A percentile compares a stretch with the other conserved stretches of the same genome.
These are phyloP conservation scores for Phrixothrix hirtus DNA, from an alignment of 2,888 invertebrate genomes.

Conservation along the genomic window DNA sequence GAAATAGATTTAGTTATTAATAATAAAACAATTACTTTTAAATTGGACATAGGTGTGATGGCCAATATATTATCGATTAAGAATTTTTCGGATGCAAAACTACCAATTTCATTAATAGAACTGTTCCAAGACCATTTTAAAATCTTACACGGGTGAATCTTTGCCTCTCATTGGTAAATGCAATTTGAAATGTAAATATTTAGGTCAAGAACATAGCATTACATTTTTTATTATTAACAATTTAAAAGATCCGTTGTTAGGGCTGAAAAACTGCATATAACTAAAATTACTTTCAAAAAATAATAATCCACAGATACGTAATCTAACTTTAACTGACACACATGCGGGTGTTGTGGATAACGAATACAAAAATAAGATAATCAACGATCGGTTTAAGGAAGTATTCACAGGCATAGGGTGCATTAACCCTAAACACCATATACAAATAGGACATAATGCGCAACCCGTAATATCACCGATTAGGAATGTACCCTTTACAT, in stretches of 20 bases:
- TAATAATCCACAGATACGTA: too few relatives aligned
- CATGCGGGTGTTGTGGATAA: background rate
- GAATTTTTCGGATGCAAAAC: too few relatives aligned
- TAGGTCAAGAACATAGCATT: too few relatives aligned
- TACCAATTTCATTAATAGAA: background rate
- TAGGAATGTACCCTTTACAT: conserved; percentile 28
- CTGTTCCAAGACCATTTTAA: background rate
- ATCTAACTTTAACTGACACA: too few relatives aligned
- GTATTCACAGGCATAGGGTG: conserved; percentile 25
- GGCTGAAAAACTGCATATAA: background rate
- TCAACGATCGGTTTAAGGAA: conserved; percentile 3
- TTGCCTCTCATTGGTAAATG: background rate
- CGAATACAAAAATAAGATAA: background rate
- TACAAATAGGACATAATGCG: conserved; percentile 18
- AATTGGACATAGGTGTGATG: too few relatives aligned
- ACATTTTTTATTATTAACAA: too few relatives aligned
- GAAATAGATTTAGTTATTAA: too few relatives aligned
- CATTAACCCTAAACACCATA: too few relatives aligned
- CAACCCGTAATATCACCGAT: conserved; percentile 12
- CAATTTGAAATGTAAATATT: too few relatives aligned
- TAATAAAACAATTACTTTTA: too few relatives aligned
- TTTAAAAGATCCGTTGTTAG: background rate
- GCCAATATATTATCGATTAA: too few relatives aligned
- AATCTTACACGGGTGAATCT: background rate
- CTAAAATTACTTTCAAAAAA: background rate